A percentile compares a stretch with the other conserved stretches of the same genome.
phyloP scores from a whole-genome alignment of 2,888 invertebrate genomes.

The Chrysina gloriosa region DNA sequence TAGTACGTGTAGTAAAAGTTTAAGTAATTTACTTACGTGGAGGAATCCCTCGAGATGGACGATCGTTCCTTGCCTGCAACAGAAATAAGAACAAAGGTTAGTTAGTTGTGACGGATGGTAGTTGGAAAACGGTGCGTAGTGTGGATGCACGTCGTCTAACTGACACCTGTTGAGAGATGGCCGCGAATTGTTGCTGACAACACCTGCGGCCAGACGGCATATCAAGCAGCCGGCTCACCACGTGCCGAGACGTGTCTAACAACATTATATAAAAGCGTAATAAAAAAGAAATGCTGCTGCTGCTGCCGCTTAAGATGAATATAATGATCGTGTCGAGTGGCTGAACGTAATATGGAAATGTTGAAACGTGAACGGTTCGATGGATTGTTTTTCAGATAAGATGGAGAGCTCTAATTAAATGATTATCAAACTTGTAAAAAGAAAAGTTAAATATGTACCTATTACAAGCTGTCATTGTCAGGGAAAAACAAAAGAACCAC shows the following conservation, averaged over 20 bases:
- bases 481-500: too few relatives aligned
- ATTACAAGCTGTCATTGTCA: too few relatives aligned
- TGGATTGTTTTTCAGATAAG: too few relatives aligned
- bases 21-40: conserved; percentile 28
- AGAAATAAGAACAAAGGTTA: conserved; percentile 22
- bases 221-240: conserved; percentile 40
- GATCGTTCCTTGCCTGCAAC: conserved; percentile 18
- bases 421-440: too few relatives aligned
- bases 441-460: too few relatives aligned
- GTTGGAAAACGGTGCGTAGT: conserved; percentile 49
- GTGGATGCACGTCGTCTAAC: conserved; percentile 46
- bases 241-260: neutral
- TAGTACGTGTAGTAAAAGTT: too few relatives aligned
- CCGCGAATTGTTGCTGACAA: conserved; percentile 45
- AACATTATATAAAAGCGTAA: neutral
- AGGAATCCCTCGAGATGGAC: conserved; percentile 11
- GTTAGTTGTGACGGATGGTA: neutral
- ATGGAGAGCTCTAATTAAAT: too few relatives aligned
- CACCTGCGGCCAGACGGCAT: conserved; percentile 59
- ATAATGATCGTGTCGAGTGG: too few relatives aligned
- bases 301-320: too few relatives aligned
- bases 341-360: too few relatives aligned
- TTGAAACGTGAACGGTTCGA: too few relatives aligned
- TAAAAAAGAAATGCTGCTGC: too few relatives aligned
- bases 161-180: conserved; percentile 57